These are phyloP conservation scores for Baronia brevicornis DNA, from an alignment of 2,888 invertebrate genomes.

Conservation along the genomic window DNA sequence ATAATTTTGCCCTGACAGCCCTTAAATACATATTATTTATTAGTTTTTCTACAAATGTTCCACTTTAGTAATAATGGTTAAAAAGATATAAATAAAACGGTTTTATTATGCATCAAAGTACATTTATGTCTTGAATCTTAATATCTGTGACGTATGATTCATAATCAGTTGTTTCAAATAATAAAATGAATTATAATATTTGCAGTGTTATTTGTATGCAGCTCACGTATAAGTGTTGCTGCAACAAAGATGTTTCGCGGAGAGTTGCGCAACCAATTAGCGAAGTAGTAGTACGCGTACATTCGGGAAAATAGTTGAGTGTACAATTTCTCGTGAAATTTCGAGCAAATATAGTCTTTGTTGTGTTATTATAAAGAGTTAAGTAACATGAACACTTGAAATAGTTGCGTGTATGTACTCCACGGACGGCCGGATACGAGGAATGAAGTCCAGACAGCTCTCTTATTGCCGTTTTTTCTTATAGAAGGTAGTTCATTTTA, in stretches of 20 bases:
- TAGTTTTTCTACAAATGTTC: constrained; percentile 50
- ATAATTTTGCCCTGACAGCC: too few relatives aligned
- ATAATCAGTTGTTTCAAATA: constrained; percentile 18
- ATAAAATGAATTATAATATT: constrained; percentile 22
- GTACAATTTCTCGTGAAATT: constrained; percentile 18
- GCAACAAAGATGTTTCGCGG: constrained; percentile 37
- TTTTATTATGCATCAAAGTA: constrained; percentile 15
- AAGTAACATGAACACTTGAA: constrained; percentile 13
- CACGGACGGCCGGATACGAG: constrained; percentile 49
- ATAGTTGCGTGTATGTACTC: constrained; percentile 27
- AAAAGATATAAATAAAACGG: constrained; percentile 36
- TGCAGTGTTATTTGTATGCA: constrained; percentile 28
- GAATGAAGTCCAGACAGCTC: constrained; percentile 46
- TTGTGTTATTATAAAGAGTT: constrained; percentile 11
- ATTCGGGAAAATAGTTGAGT: constrained; percentile 23
- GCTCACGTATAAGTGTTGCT: constrained; percentile 37
- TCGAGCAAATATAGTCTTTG: constrained; percentile 19
- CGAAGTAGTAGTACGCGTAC: constrained; percentile 29
- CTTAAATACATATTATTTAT: constrained; percentile 45
- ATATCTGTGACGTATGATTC: constrained; percentile 18
- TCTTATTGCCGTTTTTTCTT: constrained; percentile 40
- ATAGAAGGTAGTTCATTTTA: constrained; percentile 24
- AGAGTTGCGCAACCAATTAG: constrained; percentile 59
- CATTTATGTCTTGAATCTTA: constrained; percentile 24
- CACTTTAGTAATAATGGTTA: too few relatives aligned